phyloP scores from a whole-genome alignment of 2,888 invertebrate genomes.

The Leptopilina syphax region DNA sequence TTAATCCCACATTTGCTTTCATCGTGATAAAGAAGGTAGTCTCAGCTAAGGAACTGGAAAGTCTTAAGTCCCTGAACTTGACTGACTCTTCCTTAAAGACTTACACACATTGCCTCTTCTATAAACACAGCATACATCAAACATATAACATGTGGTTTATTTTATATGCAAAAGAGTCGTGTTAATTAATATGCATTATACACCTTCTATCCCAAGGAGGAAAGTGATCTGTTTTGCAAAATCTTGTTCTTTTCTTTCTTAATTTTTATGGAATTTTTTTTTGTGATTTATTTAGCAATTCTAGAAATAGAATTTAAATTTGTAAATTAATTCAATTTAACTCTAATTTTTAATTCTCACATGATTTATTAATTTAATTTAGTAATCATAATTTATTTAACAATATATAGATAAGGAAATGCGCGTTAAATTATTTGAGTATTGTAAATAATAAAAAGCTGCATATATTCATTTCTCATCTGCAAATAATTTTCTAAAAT shows the following conservation, averaged over 20 bases:
- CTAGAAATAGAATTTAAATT: too few species aligned
- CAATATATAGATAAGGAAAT: too few species aligned
- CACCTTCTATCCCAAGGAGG: slow-evolving; percentile 10
- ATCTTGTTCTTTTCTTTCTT: background rate
- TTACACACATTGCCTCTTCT: slow-evolving; percentile 50
- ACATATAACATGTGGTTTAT: background rate
- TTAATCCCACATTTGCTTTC: slow-evolving; percentile 54
- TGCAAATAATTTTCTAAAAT: slow-evolving; percentile 4
- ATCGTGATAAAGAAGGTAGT: slow-evolving; percentile 54
- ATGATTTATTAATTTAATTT: too few species aligned
- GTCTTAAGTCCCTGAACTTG: slow-evolving; percentile 67
- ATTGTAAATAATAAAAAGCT: background rate
- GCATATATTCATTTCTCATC: background rate
- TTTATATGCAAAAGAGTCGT: background rate
- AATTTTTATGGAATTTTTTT: too few species aligned
- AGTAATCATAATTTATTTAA: too few species aligned
- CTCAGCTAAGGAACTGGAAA: slow-evolving; percentile 69
- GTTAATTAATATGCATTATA: slow-evolving; percentile 1
- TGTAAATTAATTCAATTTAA: too few species aligned
- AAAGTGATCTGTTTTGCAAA: slow-evolving; percentile 24
- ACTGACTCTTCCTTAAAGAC: slow-evolving; percentile 71
- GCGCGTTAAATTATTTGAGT: background rate
- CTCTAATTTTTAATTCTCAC: too few species aligned
- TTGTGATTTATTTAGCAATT: too few species aligned
- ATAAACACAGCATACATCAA: background rate